Evolutionary conservation across 2,797 vertebrate species (phyloP).

Genomic region (Acanthurus lineatus): DNA sequence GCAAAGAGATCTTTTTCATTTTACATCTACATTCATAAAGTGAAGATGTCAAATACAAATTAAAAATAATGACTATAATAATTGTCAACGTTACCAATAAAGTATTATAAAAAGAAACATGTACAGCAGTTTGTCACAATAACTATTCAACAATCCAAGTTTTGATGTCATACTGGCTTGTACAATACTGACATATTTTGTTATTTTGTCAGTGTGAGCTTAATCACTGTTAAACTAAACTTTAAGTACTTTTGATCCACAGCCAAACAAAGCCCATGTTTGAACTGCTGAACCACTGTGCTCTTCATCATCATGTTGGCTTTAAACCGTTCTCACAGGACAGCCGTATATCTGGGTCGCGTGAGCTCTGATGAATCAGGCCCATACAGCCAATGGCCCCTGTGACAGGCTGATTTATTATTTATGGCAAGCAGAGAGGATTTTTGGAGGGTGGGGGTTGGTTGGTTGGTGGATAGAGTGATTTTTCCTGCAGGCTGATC

Average conservation of each 20-base stretch:
- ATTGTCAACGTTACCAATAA: not conserved
- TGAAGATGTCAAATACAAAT: not conserved
- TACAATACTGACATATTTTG: not conserved
- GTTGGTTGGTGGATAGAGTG: slow-evolving; percentile 18
- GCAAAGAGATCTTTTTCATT: not conserved
- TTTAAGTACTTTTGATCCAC: slow-evolving; percentile 8
- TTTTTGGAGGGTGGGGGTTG: slow-evolving; percentile 34
- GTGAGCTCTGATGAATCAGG: slow-evolving; percentile 47
- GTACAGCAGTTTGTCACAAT: not conserved
- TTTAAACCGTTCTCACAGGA: slow-evolving; percentile 19
- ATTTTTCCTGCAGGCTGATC: slow-evolving; percentile 28
- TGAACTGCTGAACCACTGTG: not conserved
- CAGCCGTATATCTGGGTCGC: slow-evolving; percentile 52
- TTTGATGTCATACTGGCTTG: slow-evolving; percentile 1
- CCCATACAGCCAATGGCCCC: slow-evolving; percentile 44
- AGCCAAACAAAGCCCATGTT: not conserved
- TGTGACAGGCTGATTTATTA: slow-evolving; percentile 55
- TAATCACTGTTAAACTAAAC: not conserved
- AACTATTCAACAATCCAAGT: not conserved
- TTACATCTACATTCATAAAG: not conserved
- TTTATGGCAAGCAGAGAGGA: slow-evolving; percentile 52
- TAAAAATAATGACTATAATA: no score
- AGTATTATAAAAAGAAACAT: not conserved
- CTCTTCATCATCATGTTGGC: not conserved
- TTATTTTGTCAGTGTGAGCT: not conserved